Conservation (phyloP, 30 jellyfish, hydroid and myxozoan species). For the Aurelia coerulea region DNA sequence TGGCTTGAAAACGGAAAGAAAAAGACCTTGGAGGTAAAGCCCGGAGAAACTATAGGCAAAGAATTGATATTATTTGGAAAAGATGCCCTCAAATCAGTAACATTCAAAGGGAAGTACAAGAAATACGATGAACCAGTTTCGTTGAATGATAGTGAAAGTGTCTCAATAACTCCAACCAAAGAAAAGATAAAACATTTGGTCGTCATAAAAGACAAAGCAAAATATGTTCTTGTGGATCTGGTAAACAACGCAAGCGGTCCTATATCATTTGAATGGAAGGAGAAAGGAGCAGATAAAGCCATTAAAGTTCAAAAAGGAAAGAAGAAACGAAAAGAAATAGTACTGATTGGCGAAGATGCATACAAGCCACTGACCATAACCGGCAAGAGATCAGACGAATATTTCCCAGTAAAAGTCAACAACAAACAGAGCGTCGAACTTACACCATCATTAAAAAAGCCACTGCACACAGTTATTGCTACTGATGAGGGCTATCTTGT, state of each 20-base stretch:
- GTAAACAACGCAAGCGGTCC: neutral
- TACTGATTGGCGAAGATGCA: neutral
- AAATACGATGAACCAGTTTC: constrained; percentile 10
- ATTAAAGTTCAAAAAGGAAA: neutral
- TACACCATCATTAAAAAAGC: neutral
- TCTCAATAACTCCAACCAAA: constrained; percentile 10
- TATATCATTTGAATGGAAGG: neutral
- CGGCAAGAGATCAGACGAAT: neutral
- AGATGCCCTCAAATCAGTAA: constrained; percentile 2
- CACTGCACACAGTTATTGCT: constrained; percentile 10
- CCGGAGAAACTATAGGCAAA: neutral
- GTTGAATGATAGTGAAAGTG: constrained; percentile 18
- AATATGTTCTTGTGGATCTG: neutral
- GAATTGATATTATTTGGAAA: constrained; percentile 8
- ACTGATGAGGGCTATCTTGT: neutral
- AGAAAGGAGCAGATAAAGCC: neutral
- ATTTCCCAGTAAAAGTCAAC: neutral
- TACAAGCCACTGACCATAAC: neutral
- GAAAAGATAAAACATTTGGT: neutral
- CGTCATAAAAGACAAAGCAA: neutral
- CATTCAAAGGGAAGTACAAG: constrained; percentile 22
- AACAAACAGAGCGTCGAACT: neutral
- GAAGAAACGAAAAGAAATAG: neutral
- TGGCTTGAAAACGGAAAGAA: constrained; percentile 25
- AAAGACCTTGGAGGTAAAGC: constrained; percentile 4